Conservation (phyloP, 92 coral and sea anemone species). For the Blastomussa wellsi region DNA sequence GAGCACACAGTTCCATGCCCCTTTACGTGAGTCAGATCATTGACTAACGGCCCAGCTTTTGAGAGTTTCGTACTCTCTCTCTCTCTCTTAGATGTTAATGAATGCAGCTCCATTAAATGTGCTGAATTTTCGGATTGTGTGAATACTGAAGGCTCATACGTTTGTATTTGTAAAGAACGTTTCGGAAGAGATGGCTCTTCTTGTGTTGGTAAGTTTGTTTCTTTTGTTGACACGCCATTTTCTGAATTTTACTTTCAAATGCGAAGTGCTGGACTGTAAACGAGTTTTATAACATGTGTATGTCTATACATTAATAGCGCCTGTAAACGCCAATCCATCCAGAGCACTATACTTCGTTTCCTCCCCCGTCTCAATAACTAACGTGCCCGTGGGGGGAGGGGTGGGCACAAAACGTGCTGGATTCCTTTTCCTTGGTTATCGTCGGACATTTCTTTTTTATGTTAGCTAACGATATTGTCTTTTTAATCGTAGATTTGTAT, state of each 20-base stretch:
- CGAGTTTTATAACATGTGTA: no score
- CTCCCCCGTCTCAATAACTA: neutral
- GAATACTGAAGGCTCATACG: slow-evolving; percentile 19
- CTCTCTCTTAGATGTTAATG: slow-evolving; percentile 12
- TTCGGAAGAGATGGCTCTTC: slow-evolving; percentile 17
- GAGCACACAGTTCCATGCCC: neutral
- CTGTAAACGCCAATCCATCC: neutral
- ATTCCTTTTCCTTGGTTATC: neutral
- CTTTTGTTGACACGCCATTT: neutral
- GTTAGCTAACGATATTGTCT: neutral
- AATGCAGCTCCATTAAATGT: neutral
- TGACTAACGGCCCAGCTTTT: neutral
- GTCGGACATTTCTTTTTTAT: neutral
- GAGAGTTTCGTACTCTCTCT: neutral
- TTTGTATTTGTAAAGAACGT: slow-evolving; percentile 21
- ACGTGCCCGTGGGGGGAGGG: neutral
- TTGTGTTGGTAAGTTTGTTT: slow-evolving; percentile 9
- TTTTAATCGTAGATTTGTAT: neutral
- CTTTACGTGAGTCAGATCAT: neutral
- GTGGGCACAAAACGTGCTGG: neutral
- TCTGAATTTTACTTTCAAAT: neutral
- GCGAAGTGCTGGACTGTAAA: no score
- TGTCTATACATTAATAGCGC: neutral
- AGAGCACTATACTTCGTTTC: neutral
- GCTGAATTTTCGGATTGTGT: neutral